Evolutionary conservation across 2,797 vertebrate species (phyloP).

Genomic region (Danio choprae): DNA sequence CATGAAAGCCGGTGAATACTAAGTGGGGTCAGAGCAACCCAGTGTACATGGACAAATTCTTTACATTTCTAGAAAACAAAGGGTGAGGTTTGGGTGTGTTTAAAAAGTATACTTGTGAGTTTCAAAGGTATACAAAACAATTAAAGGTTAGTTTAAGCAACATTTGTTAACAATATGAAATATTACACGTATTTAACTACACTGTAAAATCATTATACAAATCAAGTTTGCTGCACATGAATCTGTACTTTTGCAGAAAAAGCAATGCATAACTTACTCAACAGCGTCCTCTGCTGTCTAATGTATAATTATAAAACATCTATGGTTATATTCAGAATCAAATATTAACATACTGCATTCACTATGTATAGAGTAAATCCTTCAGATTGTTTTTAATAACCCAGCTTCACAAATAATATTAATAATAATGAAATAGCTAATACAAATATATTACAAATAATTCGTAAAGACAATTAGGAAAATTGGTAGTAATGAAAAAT

Average conservation of each 20-base stretch:
- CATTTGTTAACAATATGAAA: background rate
- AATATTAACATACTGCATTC: background rate
- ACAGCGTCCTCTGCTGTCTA: conserved; percentile 5
- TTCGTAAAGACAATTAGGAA: background rate
- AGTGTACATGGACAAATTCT: background rate
- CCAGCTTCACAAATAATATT: no score
- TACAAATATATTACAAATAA: no score
- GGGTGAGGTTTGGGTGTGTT: conserved; percentile 1
- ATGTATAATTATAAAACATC: background rate
- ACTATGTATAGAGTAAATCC: background rate
- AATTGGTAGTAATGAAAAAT: conserved; percentile 2
- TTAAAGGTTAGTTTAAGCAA: background rate
- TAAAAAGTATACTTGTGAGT: background rate
- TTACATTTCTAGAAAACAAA: conserved; percentile 5
- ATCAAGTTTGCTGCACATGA: background rate
- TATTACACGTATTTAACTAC: background rate
- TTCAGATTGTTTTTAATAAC: background rate
- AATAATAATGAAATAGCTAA: no score
- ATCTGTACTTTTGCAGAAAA: background rate
- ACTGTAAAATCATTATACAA: no score
- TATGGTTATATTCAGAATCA: background rate
- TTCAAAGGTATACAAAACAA: background rate
- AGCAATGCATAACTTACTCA: background rate
- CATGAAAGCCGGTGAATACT: background rate
- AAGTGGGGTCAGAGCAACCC: background rate